Evolutionary conservation across 2,797 vertebrate genomes (phyloP).

Genomic region (Chaetodon trifasciatus): DNA sequence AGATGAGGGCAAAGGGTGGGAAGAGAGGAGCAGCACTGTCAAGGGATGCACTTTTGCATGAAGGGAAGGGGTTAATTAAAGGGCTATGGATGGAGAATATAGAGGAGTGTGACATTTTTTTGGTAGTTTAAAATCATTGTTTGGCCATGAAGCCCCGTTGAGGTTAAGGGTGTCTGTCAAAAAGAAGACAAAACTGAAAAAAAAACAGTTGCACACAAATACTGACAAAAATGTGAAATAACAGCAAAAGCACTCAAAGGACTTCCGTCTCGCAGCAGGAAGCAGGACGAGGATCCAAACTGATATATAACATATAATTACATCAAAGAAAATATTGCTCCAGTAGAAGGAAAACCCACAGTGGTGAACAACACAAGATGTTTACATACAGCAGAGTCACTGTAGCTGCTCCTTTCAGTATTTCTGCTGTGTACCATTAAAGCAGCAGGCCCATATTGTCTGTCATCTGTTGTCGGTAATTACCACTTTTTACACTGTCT

Average conservation of each 20-base stretch:
- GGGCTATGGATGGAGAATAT: slow-evolving; percentile 36
- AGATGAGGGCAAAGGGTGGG: slow-evolving; percentile 56
- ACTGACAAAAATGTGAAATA: background rate
- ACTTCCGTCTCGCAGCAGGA: slow-evolving; percentile 36
- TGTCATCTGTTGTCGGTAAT: slow-evolving; percentile 84
- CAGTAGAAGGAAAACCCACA: slow-evolving; percentile 54
- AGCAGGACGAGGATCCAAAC: slow-evolving; percentile 27
- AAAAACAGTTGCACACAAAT: slow-evolving; percentile 13
- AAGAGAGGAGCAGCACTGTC: slow-evolving; percentile 55
- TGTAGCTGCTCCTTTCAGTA: slow-evolving; percentile 56
- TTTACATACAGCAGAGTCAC: slow-evolving; percentile 72
- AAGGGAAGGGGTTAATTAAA: slow-evolving; percentile 75
- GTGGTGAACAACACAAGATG: slow-evolving; percentile 63
- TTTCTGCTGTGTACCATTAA: slow-evolving; percentile 74
- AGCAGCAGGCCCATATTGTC: slow-evolving; percentile 80
- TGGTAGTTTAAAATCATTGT: slow-evolving; percentile 35
- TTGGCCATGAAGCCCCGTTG: slow-evolving; percentile 21
- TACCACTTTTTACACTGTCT: slow-evolving; percentile 80
- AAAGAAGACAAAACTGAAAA: slow-evolving; percentile 3
- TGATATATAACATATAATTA: slow-evolving; percentile 66
- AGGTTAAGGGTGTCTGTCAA: slow-evolving; percentile 38
- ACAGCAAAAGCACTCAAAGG: slow-evolving; percentile 35
- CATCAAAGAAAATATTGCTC: slow-evolving; percentile 56
- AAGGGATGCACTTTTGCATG: slow-evolving; percentile 58
- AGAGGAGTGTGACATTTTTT: slow-evolving; percentile 22